Conservation (phyloP, 2,888 invertebrate species). For the Lasiommata megera region DNA sequence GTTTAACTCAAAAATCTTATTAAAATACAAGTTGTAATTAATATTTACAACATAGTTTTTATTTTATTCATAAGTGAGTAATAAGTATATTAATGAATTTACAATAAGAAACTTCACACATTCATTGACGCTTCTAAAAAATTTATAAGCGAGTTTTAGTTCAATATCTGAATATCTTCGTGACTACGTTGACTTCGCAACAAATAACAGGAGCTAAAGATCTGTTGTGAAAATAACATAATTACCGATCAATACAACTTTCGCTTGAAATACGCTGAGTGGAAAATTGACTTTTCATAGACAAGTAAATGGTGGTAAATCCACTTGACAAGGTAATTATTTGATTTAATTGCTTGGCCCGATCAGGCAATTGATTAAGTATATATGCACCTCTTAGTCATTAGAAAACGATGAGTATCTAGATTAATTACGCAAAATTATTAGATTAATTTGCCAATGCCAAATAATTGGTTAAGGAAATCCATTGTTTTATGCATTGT, state of each 20-base stretch:
- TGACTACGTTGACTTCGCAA: neutral
- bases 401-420: neutral
- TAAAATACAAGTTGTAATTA: no score
- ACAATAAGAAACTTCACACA: no score
- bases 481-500: neutral
- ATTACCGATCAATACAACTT: conserved; percentile 11
- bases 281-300: conserved; percentile 6
- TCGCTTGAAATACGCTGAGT: conserved; percentile 8
- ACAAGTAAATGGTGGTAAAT: neutral
- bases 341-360: neutral
- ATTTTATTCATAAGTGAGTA: no score
- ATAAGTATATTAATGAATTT: no score
- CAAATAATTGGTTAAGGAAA: conserved; percentile 1
- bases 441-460: neutral
- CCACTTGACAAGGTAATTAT: neutral
- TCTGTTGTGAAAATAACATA: conserved; percentile 6
- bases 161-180: neutral
- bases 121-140: no score
- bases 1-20: no score
- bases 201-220: conserved; percentile 1
- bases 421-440: neutral
- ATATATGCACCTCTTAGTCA: neutral
- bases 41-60: no score
- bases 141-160: neutral
- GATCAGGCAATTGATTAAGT: neutral